Evolutionary conservation across 2,113 vertebrate species (phyloP).

Genomic region (Corvus hawaiiensis): DNA sequence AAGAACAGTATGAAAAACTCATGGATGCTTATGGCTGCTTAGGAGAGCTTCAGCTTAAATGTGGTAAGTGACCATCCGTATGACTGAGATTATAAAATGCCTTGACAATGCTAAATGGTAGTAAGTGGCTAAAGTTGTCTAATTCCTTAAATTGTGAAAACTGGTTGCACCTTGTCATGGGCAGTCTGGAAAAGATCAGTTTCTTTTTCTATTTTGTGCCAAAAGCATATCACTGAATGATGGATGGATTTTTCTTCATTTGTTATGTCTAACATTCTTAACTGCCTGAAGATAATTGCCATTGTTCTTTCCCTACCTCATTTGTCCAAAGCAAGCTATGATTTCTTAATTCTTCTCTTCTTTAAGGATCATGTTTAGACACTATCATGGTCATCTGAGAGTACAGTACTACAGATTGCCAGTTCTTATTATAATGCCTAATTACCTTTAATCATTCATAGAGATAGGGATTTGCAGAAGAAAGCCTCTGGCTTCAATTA

Average conservation of each 20-base stretch:
- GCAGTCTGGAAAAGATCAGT: background rate
- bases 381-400: background rate
- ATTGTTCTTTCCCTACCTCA: background rate
- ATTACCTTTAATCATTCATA: background rate
- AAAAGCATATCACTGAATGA: background rate
- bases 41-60: constrained; percentile 73
- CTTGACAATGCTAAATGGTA: background rate
- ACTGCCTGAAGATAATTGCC: background rate
- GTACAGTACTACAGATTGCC: background rate
- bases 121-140: background rate
- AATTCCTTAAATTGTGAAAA: background rate
- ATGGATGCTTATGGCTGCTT: constrained; percentile 78
- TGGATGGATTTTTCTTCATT: background rate
- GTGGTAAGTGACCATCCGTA: constrained; percentile 61
- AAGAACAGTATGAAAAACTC: constrained; percentile 74
- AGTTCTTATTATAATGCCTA: background rate
- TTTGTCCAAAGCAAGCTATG: background rate
- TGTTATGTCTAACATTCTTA: background rate
- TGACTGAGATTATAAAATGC: background rate
- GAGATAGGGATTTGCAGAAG: background rate
- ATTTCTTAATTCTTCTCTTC: background rate
- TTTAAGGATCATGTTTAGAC: background rate
- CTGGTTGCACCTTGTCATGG: background rate
- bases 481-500: background rate
- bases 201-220: background rate